Conservation (phyloP, 2,797 vertebrate genomes). For the Crypturellus tataupa region DNA sequence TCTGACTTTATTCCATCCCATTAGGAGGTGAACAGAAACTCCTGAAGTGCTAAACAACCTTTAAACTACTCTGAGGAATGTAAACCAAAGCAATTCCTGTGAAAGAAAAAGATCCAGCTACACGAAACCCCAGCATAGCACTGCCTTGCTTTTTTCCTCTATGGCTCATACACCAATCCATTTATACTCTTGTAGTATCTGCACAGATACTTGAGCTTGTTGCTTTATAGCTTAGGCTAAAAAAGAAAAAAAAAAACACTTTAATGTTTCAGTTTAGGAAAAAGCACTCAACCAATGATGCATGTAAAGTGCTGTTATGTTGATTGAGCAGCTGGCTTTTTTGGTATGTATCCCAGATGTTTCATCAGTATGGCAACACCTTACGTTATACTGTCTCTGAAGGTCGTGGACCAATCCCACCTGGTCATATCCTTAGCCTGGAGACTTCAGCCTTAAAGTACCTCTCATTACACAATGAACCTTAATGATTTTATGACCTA, state of each 20-base stretch:
- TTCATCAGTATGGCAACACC: slow-evolving; percentile 49
- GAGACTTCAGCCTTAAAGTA: slow-evolving; percentile 33
- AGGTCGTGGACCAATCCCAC: slow-evolving; percentile 31
- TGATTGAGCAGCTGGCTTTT: slow-evolving; percentile 46
- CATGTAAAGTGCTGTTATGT: slow-evolving; percentile 36
- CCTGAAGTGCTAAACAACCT: background rate
- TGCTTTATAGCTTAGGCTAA: background rate
- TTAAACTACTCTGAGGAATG: background rate
- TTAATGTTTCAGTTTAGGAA: background rate
- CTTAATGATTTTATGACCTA: slow-evolving; percentile 67
- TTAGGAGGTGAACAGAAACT: slow-evolving; percentile 20
- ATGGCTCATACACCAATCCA: background rate
- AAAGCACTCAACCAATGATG: slow-evolving; percentile 14
- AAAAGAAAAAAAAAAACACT: slow-evolving; percentile 2
- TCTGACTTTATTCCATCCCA: background rate
- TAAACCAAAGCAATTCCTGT: slow-evolving; percentile 4
- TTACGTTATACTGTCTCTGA: slow-evolving; percentile 29
- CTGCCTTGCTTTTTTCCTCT: background rate
- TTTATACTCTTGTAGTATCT: background rate
- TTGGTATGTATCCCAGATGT: slow-evolving; percentile 45
- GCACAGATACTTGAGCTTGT: background rate
- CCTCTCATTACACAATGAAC: slow-evolving; percentile 40
- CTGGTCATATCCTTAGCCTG: slow-evolving; percentile 20
- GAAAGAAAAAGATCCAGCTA: slow-evolving; percentile 14
- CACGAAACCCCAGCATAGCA: background rate